Conservation (phyloP, 1,140 invertebrate species). For the Pemphigus obesinymphae region DNA sequence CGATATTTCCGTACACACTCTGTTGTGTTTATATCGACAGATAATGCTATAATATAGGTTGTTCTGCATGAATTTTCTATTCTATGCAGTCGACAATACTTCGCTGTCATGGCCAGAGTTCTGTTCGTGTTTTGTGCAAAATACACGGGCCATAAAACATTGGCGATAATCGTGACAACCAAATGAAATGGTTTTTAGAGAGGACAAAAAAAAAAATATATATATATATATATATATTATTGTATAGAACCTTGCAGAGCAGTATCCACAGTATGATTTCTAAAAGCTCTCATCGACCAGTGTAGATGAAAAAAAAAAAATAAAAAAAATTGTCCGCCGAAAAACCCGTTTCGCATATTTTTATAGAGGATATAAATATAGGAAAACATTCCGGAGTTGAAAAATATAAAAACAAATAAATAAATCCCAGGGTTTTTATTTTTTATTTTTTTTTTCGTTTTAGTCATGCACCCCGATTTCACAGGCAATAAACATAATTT, state of each 20-base stretch:
- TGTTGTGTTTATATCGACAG: neutral
- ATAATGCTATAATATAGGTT: too few relatives aligned
- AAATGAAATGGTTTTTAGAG: conserved; percentile 4
- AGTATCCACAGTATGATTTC: neutral
- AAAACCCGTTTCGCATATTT: conserved; percentile 24
- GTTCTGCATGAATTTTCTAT: neutral
- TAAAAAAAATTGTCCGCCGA: too few relatives aligned
- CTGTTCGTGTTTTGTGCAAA: neutral
- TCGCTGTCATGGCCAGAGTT: conserved; percentile 7
- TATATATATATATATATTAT: too few relatives aligned
- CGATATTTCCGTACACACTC: neutral
- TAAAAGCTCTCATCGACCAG: conserved; percentile 10
- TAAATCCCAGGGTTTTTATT: neutral
- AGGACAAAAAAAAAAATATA: neutral
- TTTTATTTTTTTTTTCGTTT: neutral
- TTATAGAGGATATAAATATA: neutral
- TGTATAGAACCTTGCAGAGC: neutral
- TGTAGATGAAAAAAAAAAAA: conserved; percentile 1
- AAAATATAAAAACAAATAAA: conserved; percentile 10
- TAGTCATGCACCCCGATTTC: conserved; percentile 17
- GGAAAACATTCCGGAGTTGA: neutral
- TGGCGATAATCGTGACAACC: conserved; percentile 4
- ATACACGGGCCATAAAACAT: conserved; percentile 3
- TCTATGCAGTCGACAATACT: neutral
- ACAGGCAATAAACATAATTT: conserved; percentile 28